Percentiles rank a stretch among this genome's conserved stretches.
Evolutionary conservation across 1,140 invertebrate genomes (phyloP).

Genomic region (Liolophura sinensis): DNA sequence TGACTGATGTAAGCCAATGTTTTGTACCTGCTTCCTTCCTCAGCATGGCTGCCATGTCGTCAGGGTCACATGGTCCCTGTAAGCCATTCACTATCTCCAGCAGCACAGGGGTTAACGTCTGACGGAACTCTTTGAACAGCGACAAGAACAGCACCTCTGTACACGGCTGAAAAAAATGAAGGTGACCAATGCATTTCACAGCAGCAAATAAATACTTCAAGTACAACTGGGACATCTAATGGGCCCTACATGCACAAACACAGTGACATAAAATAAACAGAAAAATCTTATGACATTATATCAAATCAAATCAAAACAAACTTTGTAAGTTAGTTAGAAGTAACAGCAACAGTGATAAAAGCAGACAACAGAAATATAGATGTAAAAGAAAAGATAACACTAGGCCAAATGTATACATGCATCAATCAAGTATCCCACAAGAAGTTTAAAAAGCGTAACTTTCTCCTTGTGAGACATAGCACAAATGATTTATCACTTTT

Average conservation of each 20-base stretch:
- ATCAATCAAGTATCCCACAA: too few species aligned
- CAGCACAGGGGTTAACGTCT: slow-evolving; percentile 72
- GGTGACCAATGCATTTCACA: neutral
- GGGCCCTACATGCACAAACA: too few species aligned
- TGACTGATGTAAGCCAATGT: neutral
- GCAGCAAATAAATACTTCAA: too few species aligned
- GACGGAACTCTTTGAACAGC: slow-evolving; percentile 79
- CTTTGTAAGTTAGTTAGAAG: neutral
- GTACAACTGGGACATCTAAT: too few species aligned
- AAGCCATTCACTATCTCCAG: slow-evolving; percentile 71
- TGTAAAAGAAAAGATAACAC: too few species aligned
- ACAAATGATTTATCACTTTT: too few species aligned
- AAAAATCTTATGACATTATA: too few species aligned
- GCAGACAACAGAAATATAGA: neutral
- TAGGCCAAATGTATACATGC: too few species aligned
- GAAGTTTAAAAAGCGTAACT: too few species aligned
- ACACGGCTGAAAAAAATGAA: slow-evolving; percentile 72
- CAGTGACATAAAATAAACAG: neutral
- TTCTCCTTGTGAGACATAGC: too few species aligned
- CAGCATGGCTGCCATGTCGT: slow-evolving; percentile 77
- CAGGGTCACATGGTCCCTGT: slow-evolving; percentile 66
- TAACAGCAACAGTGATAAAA: slow-evolving; percentile 6
- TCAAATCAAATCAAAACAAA: neutral
- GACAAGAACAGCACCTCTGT: slow-evolving; percentile 83
- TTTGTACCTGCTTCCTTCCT: slow-evolving; percentile 80